These are phyloP conservation scores for Anthophora plumipes DNA, from an alignment of 2,888 invertebrate genomes.

Conservation along the genomic window DNA sequence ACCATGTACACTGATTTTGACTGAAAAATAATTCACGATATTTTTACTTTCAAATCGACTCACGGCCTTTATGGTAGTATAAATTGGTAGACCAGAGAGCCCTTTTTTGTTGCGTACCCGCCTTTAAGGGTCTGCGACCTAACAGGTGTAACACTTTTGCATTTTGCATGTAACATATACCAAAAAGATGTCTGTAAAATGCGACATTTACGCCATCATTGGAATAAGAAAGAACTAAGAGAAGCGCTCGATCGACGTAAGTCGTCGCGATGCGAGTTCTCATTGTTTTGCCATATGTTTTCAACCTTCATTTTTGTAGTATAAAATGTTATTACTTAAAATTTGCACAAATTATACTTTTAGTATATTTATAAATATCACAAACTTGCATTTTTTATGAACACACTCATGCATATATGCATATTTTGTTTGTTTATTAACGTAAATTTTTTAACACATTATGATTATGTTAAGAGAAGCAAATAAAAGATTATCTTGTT, in stretches of 20 bases:
- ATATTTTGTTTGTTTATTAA: not conserved
- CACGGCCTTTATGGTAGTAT: no score
- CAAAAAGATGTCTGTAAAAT: not conserved
- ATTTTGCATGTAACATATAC: not conserved
- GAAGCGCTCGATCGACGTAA: conserved; percentile 27
- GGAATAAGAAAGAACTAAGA: conserved; percentile 14
- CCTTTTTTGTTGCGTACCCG: no score
- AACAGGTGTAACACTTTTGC: no score
- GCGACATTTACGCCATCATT: conserved; percentile 10
- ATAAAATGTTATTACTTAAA: not conserved
- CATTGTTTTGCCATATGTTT: not conserved
- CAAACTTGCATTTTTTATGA: not conserved
- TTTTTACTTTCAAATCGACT: no score
- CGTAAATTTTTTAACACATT: not conserved
- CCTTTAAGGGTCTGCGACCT: no score
- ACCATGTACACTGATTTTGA: no score
- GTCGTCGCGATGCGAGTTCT: not conserved
- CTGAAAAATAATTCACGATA: no score
- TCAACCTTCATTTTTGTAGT: conserved; percentile 3
- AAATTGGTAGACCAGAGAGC: no score
- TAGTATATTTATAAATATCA: not conserved
- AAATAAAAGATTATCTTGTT: no score
- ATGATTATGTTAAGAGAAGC: not conserved
- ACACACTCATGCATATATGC: not conserved
- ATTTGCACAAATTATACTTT: not conserved